Conservation (phyloP, 2,888 invertebrate genomes). For the Lycocerus yunnanus region DNA sequence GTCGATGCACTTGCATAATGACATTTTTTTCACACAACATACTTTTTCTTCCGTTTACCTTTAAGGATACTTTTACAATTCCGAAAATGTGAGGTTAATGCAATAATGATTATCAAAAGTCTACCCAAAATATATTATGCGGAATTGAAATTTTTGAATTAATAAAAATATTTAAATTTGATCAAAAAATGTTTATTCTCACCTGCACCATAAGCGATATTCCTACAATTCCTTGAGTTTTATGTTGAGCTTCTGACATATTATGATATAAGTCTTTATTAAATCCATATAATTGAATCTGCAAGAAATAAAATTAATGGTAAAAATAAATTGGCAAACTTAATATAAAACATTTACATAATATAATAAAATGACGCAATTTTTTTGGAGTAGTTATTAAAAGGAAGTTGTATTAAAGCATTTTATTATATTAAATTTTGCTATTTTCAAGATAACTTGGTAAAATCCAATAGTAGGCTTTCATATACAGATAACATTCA, state of each 20-base stretch:
- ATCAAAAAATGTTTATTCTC: conserved; percentile 43
- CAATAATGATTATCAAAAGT: too few species aligned
- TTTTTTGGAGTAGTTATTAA: background rate
- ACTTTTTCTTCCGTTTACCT: too few species aligned
- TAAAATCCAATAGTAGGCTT: conserved; percentile 14
- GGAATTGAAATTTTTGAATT: background rate
- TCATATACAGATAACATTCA: conserved; percentile 45
- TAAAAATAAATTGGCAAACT: background rate
- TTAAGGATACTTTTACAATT: too few species aligned
- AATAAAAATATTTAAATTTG: background rate
- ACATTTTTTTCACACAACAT: too few species aligned
- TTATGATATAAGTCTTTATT: conserved; percentile 97
- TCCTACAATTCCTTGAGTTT: conserved; percentile 95
- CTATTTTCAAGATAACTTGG: conserved; percentile 3
- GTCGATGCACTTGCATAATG: too few species aligned
- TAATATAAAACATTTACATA: background rate
- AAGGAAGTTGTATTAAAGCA: conserved; percentile 2
- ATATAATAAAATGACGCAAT: background rate
- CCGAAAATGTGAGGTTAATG: too few species aligned
- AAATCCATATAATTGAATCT: conserved; percentile 97
- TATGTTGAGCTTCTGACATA: conserved; percentile 93
- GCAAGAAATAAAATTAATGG: conserved; percentile 46
- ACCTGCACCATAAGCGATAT: conserved; percentile 96
- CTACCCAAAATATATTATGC: too few species aligned
- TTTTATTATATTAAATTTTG: conserved; percentile 8